phyloP scores from a whole-genome alignment of 2,888 invertebrate genomes.

The Cephus nigrinus region DNA sequence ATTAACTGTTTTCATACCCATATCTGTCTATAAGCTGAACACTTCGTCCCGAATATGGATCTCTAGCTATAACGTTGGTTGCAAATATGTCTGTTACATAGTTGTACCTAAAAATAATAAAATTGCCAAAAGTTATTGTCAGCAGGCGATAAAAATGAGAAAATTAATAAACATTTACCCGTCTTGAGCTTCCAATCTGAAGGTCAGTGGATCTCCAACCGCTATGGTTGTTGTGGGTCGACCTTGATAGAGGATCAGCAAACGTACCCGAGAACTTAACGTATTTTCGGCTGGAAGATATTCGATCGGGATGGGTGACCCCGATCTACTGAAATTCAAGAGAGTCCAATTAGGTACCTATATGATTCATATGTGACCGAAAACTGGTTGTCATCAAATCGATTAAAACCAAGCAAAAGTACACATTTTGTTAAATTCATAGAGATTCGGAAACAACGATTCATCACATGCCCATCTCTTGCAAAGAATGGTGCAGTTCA shows the following conservation, averaged over 20 bases:
- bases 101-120: slow-evolving; percentile 70
- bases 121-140: background rate
- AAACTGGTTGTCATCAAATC: background rate
- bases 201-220: slow-evolving; percentile 91
- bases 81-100: slow-evolving; percentile 92
- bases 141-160: background rate
- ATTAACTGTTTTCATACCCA: slow-evolving; percentile 72
- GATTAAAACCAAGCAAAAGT: background rate
- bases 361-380: background rate
- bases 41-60: slow-evolving; percentile 91
- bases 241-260: slow-evolving; percentile 89
- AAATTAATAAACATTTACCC: slow-evolving; percentile 66
- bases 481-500: background rate
- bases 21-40: slow-evolving; percentile 90
- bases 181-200: slow-evolving; percentile 88
- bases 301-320: slow-evolving; percentile 92
- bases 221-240: slow-evolving; percentile 93
- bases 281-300: slow-evolving; percentile 93
- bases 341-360: background rate
- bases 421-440: background rate
- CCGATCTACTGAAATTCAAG: slow-evolving; percentile 73
- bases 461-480: background rate
- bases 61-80: slow-evolving; percentile 91
- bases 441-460: background rate
- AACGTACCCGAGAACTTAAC: slow-evolving; percentile 86